These are phyloP conservation scores for Hyla sarda DNA, from an alignment of 2,113 vertebrate genomes.

Conservation along the genomic window DNA sequence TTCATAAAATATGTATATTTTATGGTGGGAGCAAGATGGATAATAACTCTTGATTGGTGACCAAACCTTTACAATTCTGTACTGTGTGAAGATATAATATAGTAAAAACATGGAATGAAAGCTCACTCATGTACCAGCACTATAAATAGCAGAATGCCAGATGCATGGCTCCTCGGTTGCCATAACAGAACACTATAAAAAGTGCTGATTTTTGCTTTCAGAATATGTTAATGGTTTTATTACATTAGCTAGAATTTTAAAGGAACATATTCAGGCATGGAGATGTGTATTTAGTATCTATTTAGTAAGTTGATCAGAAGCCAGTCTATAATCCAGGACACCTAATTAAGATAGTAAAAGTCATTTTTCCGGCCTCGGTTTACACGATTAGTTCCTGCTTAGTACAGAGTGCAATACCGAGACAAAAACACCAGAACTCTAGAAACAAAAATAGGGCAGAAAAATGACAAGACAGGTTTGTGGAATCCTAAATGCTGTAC, in stretches of 20 bases:
- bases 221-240: neutral
- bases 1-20: neutral
- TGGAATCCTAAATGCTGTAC: too few relatives aligned
- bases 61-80: neutral
- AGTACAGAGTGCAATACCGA: too few relatives aligned
- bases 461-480: too few relatives aligned
- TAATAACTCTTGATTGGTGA: neutral
- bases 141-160: slow-evolving; percentile 8
- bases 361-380: neutral
- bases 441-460: too few relatives aligned
- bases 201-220: slow-evolving; percentile 17
- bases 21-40: neutral
- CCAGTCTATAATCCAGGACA: neutral
- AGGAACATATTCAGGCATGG: neutral
- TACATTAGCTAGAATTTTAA: neutral
- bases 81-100: neutral
- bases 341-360: neutral
- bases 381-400: too few relatives aligned
- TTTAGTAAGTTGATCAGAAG: neutral
- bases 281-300: neutral
- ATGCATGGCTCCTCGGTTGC: slow-evolving; percentile 8
- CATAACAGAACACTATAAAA: slow-evolving; percentile 16
- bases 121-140: neutral
- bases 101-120: neutral
- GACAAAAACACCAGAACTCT: too few relatives aligned